A percentile compares a stretch with the other conserved stretches of the same genome.
Evolutionary conservation across 2,113 vertebrate genomes (phyloP).

Genomic region (Oriolus oriolus): DNA sequence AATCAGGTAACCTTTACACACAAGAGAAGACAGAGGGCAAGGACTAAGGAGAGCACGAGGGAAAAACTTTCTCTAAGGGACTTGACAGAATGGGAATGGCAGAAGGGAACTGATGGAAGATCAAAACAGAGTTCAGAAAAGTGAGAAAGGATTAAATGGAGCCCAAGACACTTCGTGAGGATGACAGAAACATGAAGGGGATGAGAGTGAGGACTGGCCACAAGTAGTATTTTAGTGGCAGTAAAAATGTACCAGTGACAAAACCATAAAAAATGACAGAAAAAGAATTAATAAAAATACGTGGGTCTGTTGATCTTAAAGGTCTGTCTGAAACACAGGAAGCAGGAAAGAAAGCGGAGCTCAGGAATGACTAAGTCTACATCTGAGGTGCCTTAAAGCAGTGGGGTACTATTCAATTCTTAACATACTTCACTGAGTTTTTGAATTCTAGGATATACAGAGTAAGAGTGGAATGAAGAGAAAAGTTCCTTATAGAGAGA

Average conservation of each 20-base stretch:
- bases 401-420: neutral
- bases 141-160: slow-evolving; percentile 28
- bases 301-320: neutral
- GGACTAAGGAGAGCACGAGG: neutral
- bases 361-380: neutral
- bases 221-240: neutral
- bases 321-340: neutral
- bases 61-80: neutral
- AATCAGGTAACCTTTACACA: neutral
- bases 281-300: slow-evolving; percentile 1
- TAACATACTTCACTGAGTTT: slow-evolving; percentile 11
- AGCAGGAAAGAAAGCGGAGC: neutral
- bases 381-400: slow-evolving; percentile 5
- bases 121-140: slow-evolving; percentile 37
- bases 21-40: neutral
- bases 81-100: neutral
- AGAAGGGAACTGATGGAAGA: neutral
- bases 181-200: neutral
- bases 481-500: neutral
- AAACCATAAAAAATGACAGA: neutral
- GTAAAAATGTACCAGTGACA: neutral
- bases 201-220: neutral
- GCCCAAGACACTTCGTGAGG: slow-evolving; percentile 15
- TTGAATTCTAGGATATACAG: neutral
- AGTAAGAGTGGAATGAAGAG: neutral